phyloP scores from a whole-genome alignment of 2,888 invertebrate genomes.

The Macroteleia sp. region DNA sequence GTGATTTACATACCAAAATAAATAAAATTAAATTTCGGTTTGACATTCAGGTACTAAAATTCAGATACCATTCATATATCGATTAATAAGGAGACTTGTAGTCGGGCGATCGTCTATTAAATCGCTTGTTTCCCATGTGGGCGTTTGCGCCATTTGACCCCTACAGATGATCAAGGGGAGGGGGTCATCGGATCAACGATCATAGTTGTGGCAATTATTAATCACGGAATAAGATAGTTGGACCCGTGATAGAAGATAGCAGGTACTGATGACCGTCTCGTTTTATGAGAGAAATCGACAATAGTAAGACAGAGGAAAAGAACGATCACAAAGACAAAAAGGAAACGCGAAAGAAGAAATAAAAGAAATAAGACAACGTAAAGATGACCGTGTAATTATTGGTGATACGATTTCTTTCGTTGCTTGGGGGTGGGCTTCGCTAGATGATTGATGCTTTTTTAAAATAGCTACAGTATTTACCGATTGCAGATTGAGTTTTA shows the following conservation, averaged over 20 bases:
- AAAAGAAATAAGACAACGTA: conserved; percentile 58
- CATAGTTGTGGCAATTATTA: conserved; percentile 76
- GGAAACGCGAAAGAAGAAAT: conserved; percentile 60
- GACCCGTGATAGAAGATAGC: conserved; percentile 67
- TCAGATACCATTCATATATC: conserved; percentile 22
- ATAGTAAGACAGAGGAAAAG: conserved; percentile 53
- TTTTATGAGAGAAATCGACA: conserved; percentile 41
- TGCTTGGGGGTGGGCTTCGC: conserved; percentile 4
- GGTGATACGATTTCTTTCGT: conserved; percentile 49
- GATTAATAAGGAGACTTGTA: conserved; percentile 50
- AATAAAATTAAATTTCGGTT: too few species aligned
- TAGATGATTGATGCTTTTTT: conserved; percentile 25
- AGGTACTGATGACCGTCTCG: conserved; percentile 56
- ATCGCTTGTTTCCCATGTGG: conserved; percentile 72
- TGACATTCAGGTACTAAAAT: neutral
- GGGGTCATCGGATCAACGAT: conserved; percentile 79
- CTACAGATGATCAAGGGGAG: conserved; percentile 71
- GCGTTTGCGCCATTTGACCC: conserved; percentile 73
- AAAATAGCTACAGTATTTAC: conserved; percentile 22
- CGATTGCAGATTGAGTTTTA: conserved; percentile 15
- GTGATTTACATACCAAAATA: too few species aligned
- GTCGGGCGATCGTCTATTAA: conserved; percentile 62
- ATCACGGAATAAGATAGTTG: conserved; percentile 70
- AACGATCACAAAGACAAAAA: conserved; percentile 29
- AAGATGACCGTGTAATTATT: conserved; percentile 54